These are phyloP conservation scores for Geopemphigus sp. DNA, from an alignment of 1,140 invertebrate species.

Conservation along the genomic window DNA sequence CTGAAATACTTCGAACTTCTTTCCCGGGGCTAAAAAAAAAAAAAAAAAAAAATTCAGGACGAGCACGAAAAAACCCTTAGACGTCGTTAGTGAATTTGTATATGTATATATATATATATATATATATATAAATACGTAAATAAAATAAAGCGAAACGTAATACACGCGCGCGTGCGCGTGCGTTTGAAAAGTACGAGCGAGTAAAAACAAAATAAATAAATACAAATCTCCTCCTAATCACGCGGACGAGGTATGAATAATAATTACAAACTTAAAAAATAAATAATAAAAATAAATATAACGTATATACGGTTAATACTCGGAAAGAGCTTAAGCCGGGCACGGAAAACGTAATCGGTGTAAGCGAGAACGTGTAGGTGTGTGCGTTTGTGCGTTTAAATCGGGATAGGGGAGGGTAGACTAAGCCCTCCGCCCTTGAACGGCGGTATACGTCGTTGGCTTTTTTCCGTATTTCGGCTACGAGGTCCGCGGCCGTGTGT, in stretches of 20 bases:
- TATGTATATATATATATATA: not conserved
- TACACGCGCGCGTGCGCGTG: no score
- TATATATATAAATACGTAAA: no score
- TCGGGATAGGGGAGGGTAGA: no score
- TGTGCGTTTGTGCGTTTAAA: no score
- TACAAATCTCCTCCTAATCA: slow-evolving; percentile 30
- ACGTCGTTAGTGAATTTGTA: not conserved
- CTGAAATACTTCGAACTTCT: slow-evolving; percentile 58
- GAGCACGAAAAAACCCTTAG: not conserved
- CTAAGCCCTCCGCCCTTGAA: not conserved
- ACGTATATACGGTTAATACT: slow-evolving; percentile 6
- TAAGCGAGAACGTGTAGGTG: not conserved
- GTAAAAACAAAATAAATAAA: slow-evolving; percentile 18
- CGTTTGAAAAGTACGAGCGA: not conserved
- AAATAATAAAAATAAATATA: no score
- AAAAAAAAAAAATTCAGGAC: no score
- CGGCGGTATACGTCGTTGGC: not conserved
- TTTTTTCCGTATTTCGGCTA: not conserved
- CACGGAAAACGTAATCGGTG: slow-evolving; percentile 16
- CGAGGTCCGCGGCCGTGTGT: not conserved
- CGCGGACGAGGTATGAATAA: slow-evolving; percentile 37
- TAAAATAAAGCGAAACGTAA: not conserved
- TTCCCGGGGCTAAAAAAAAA: slow-evolving; percentile 63
- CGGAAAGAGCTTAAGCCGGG: not conserved
- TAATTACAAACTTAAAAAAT: slow-evolving; percentile 19